These are phyloP conservation scores for Bellardia bayeri DNA, from an alignment of 2,888 invertebrate species.

Conservation along the genomic window DNA sequence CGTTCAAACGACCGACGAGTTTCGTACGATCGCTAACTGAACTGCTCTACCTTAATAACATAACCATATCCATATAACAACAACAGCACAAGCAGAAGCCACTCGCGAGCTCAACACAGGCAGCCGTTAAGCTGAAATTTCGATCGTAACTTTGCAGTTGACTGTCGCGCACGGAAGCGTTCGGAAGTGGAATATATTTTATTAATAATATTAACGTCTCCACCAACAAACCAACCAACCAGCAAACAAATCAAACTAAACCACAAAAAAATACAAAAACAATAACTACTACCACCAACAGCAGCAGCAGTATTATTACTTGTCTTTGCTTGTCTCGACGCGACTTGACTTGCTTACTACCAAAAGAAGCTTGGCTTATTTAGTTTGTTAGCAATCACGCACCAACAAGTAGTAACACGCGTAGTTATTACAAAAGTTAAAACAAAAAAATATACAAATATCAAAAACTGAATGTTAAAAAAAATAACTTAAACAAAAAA, in stretches of 20 bases:
- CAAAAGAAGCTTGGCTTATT: slow-evolving; percentile 71
- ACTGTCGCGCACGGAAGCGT: slow-evolving; percentile 85
- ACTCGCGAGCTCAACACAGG: slow-evolving; percentile 82
- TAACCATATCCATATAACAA: slow-evolving; percentile 70
- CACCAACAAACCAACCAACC: slow-evolving; percentile 54
- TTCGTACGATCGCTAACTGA: slow-evolving; percentile 63
- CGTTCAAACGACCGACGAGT: slow-evolving; percentile 65
- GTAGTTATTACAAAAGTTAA: slow-evolving; percentile 59
- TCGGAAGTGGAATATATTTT: slow-evolving; percentile 85
- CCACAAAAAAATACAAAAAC: slow-evolving; percentile 7
- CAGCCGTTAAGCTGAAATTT: slow-evolving; percentile 84
- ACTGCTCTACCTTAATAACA: slow-evolving; percentile 71
- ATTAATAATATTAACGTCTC: slow-evolving; percentile 83
- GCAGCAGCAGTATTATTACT: slow-evolving; percentile 62
- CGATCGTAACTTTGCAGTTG: slow-evolving; percentile 85
- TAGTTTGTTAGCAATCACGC: slow-evolving; percentile 73
- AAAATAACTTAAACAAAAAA: slow-evolving; percentile 11
- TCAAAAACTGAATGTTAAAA: neutral
- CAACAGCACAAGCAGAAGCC: slow-evolving; percentile 78
- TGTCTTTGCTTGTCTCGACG: slow-evolving; percentile 51
- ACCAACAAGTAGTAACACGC: slow-evolving; percentile 71
- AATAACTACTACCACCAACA: slow-evolving; percentile 48
- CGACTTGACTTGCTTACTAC: slow-evolving; percentile 70
- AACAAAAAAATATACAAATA: slow-evolving; percentile 13
- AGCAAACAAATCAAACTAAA: slow-evolving; percentile 61